Base-by-base conservation (phyloP, 2,797 vertebrate species). In the Cynodonichthys magdalenae region DNA sequence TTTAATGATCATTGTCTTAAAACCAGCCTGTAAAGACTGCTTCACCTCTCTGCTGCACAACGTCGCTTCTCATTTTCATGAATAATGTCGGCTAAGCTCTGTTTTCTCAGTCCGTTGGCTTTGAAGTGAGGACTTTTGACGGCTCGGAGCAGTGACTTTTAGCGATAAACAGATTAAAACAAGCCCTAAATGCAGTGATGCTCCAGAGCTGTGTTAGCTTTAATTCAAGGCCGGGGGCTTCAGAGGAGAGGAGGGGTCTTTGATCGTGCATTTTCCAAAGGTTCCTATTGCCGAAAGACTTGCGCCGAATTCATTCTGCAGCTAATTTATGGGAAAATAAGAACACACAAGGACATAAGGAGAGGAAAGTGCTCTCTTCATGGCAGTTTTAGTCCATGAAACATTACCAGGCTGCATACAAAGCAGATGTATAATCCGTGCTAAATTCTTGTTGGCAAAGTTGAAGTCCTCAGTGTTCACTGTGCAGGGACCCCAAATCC, bases 131-230 rank as follows among this genome's bases (percentile, higher is more conserved):
- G 64, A 59, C 79, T 77, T 66, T 69, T 79, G 56, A 77, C 75
- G 48, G 79, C 84, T 82, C 66, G 62, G 61, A 77, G 86, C 87
- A 80, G 69, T 79, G 85, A 79, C 75, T 88, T 78, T 65, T 42
- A 83, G 67, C 74, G 82, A 83, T 90, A 85, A 88, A 89, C 75
- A 78, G 78, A 89, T 89, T 88, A 76, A 81, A 87, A 79, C 66
- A 53, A 80, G 82, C 75, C 67, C 81, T 90, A 89, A 87, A 87
- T 77, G 76, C 86, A 84, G 63, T 82, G 76, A 79, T 77, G 75
- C 84, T 77, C 70, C 52, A 34, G 74, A 81, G 85, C 80, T 61
- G 56, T 42, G 72, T 65, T 85, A 46, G 77, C 71, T 82, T 83
- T 80, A 78, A 83, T 85, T 83, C 52, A 14, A 72, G 80, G 73